Evolutionary conservation across 2,888 invertebrate genomes (phyloP).

Genomic region (Lasius fuliginosus): DNA sequence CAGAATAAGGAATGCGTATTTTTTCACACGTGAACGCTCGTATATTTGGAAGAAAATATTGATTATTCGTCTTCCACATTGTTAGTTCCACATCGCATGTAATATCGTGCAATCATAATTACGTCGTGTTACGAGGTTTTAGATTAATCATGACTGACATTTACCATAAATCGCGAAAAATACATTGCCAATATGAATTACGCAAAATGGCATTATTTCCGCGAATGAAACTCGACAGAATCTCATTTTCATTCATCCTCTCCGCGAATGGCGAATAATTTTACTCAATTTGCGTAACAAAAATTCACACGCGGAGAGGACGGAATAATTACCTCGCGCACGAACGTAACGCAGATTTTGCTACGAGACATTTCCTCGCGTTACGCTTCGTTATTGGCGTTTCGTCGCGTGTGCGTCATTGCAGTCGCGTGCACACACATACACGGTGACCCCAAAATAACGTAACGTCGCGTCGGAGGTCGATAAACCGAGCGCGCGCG

Average conservation of each 20-base stretch:
- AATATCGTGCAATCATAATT: constrained; percentile 4
- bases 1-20: not conserved
- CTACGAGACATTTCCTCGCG: not conserved
- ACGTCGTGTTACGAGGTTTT: constrained; percentile 3
- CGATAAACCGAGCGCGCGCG: constrained; percentile 25
- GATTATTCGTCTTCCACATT: not conserved
- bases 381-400: constrained; percentile 10
- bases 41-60: not conserved
- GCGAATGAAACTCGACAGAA: not conserved
- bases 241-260: not conserved
- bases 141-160: constrained; percentile 38
- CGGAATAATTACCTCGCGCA: not conserved
- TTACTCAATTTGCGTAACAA: constrained; percentile 25
- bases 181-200: constrained; percentile 34
- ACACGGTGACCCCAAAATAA: constrained; percentile 32
- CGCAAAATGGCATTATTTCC: constrained; percentile 12
- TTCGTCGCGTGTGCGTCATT: constrained; percentile 40
- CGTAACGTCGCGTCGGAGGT: constrained; percentile 29
- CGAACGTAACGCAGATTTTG: constrained; percentile 13
- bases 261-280: not conserved
- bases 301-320: constrained; percentile 15
- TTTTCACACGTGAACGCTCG: not conserved
- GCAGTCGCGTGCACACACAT: constrained; percentile 4
- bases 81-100: not conserved
- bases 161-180: constrained; percentile 32